Evolutionary conservation across 2,888 invertebrate species (phyloP).

Genomic region (Agonopterix alstromeriana): DNA sequence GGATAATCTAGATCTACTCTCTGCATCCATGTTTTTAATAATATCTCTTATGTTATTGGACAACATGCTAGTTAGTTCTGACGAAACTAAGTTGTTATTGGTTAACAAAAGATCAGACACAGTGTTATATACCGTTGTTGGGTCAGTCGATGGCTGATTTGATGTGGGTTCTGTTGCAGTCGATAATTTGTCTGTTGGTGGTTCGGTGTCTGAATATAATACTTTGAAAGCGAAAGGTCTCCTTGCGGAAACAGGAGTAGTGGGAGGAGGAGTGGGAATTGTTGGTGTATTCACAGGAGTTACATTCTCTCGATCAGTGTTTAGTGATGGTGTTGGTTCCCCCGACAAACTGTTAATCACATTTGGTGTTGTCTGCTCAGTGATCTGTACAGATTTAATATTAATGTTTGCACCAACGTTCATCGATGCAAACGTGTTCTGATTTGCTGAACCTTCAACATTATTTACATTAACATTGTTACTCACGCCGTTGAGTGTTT

Average conservation of each 20-base stretch:
- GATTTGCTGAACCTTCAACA: slow-evolving; percentile 48
- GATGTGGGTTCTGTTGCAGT: slow-evolving; percentile 48
- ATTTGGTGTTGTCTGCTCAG: slow-evolving; percentile 59
- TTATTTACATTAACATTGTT: slow-evolving; percentile 69
- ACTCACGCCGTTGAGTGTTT: slow-evolving; percentile 72
- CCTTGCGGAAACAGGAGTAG: slow-evolving; percentile 61
- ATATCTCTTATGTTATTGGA: slow-evolving; percentile 66
- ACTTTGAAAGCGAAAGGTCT: slow-evolving; percentile 70
- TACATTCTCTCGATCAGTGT: slow-evolving; percentile 37
- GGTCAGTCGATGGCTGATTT: slow-evolving; percentile 58
- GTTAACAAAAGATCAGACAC: slow-evolving; percentile 68
- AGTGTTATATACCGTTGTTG: slow-evolving; percentile 69
- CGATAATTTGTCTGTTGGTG: slow-evolving; percentile 56
- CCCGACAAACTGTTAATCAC: slow-evolving; percentile 67
- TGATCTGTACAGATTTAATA: slow-evolving; percentile 70
- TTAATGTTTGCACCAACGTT: slow-evolving; percentile 54
- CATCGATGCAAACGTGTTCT: slow-evolving; percentile 43
- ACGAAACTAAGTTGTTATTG: slow-evolving; percentile 65
- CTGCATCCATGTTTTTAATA: slow-evolving; percentile 62
- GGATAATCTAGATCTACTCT: slow-evolving; percentile 62
- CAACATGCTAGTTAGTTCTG: slow-evolving; percentile 74
- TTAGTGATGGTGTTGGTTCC: slow-evolving; percentile 56
- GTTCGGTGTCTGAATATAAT: slow-evolving; percentile 64
- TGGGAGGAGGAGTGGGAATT: slow-evolving; percentile 40
- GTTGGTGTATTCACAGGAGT: slow-evolving; percentile 47